Evolutionary conservation across 2,113 vertebrate genomes (phyloP), one percentile per base, ranked within the genome.

Genomic region (Leptocoma aspasia): DNA sequence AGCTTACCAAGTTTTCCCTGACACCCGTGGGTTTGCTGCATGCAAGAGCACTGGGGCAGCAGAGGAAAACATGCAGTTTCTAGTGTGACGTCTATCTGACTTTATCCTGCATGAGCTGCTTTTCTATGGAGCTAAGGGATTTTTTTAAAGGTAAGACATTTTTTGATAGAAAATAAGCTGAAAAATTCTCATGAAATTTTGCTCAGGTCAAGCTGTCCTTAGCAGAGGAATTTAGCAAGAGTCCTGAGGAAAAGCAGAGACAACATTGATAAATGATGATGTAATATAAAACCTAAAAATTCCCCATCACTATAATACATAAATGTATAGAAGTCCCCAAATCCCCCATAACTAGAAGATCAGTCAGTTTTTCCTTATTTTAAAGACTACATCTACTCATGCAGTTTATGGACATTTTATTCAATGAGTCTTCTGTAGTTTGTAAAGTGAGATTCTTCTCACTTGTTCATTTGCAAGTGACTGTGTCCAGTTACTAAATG

Each of bases 41-140:
- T 1, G 7, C 24, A 18, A 53, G 5, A 73, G 11, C 15, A 31
- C 7, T 0, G 0, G n/a, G 8, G 11, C n/a, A 83, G 68, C 47
- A 70, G 41, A 78, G 17, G 21, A 9, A 57, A 75, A 61, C 7
- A 21, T 23, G 11, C 5, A 45, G 8, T 44, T 7, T 1, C 15
- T 50, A 52, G 7, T 10, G 2, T 50, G 31, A 16, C 19, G 54
- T 22, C 28, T 44, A 0, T 59, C 44, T 65, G 56, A 47, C 10
- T 70, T 91, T 7, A 30, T 22, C 28, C 23, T 77, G 16, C 30
- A n/a, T 54, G 28, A 77, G 7, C 13, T 88, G 56, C 21, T 91
- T 70, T 75, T 37, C 37, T 39, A 0, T 23, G 23, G 4, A 69
- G 11, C 19, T 54, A 37, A 31, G 7, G 15, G 41, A 19, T 27